Evolutionary conservation across 2,113 vertebrate species (phyloP), one percentile per base, ranked within the genome.

Genomic region (Chloropsis hardwickii): DNA sequence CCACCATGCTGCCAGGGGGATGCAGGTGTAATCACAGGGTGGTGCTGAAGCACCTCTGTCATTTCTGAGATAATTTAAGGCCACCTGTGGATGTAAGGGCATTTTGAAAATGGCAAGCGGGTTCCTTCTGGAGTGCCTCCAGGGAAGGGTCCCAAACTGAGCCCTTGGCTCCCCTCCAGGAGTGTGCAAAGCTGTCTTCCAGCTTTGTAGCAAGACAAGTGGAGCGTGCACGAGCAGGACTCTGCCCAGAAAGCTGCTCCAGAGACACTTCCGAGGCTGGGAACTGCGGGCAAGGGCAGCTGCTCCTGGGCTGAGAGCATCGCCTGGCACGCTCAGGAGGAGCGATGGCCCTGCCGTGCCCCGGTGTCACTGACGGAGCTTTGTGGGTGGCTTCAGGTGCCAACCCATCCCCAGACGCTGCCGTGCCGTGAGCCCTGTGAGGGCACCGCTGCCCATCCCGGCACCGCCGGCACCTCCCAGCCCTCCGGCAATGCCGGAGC

Each of bases 171-270:
- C 33, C 58, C 9, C 22, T 37, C 37, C 47, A 5, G 47, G 44
- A 18, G 15, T 37, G 37, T 37, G 37, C 37, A 37, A 37, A 37
- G 37, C 37, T 37, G 37, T 31, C 57, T 62, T 28, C 12, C 21
- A 10, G 45, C 17, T 39, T n/a, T 44, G 24, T 1, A 25, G 10
- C 9, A 2, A 31, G 23, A 61, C 1, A 3, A 61, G 28, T 8
- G 28, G 28, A 4, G 16, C 2, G 25, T 5, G n/a, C 27, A 17
- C 2, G 6, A 21, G 27, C 3, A 1, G 3, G 6, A 53, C n/a
- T 39, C 47, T 47, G 47, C 27, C 27, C 3, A 1, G 37, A 24
- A 64, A 48, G 31, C 27, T 53, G 42, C 6, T 27, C 53, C 44
- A 27, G 40, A 61, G 4, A 25, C 27, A 28, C 84, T 11, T 0